phyloP scores from a whole-genome alignment of 1,140 invertebrate genomes.

The Copidosoma floridanum region DNA sequence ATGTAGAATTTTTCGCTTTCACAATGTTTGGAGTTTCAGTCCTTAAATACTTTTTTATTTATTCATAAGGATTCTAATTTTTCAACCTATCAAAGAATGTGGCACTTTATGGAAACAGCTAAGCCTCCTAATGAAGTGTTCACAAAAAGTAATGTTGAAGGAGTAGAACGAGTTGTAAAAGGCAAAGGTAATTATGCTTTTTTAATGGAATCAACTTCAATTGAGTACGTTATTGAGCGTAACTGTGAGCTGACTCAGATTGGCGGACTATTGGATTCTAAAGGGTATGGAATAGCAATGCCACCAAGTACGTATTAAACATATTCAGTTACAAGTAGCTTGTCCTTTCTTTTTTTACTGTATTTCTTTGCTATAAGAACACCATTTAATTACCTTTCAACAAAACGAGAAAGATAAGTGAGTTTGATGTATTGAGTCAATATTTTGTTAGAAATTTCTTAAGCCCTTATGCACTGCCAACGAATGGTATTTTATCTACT shows the following conservation, averaged over 20 bases:
- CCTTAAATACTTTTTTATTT: not conserved
- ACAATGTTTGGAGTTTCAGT: not conserved
- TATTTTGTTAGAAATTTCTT: too few relatives aligned
- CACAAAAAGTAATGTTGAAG: conserved; percentile 80
- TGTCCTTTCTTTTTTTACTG: too few relatives aligned
- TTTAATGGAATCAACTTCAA: conserved; percentile 90
- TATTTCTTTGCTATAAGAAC: too few relatives aligned
- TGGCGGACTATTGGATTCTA: conserved; percentile 85
- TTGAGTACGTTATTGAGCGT: conserved; percentile 87
- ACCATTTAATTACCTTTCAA: too few relatives aligned
- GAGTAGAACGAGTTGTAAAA: conserved; percentile 80
- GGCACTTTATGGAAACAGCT: conserved; percentile 88
- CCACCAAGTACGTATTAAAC: conserved; percentile 72
- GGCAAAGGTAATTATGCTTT: conserved; percentile 87
- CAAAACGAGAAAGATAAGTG: too few relatives aligned
- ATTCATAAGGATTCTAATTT: conserved; percentile 82
- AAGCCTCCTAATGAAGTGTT: conserved; percentile 73
- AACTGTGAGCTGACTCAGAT: conserved; percentile 90
- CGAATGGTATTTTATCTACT: too few relatives aligned
- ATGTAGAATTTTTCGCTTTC: too few relatives aligned
- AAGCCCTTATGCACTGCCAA: too few relatives aligned
- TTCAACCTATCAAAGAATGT: conserved; percentile 88
- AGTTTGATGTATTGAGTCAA: too few relatives aligned
- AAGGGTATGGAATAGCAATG: conserved; percentile 92
- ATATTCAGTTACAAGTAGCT: too few relatives aligned